These are phyloP conservation scores for Acanthosoma haemorrhoidale DNA, from an alignment of 2,888 invertebrate species.

Conservation along the genomic window DNA sequence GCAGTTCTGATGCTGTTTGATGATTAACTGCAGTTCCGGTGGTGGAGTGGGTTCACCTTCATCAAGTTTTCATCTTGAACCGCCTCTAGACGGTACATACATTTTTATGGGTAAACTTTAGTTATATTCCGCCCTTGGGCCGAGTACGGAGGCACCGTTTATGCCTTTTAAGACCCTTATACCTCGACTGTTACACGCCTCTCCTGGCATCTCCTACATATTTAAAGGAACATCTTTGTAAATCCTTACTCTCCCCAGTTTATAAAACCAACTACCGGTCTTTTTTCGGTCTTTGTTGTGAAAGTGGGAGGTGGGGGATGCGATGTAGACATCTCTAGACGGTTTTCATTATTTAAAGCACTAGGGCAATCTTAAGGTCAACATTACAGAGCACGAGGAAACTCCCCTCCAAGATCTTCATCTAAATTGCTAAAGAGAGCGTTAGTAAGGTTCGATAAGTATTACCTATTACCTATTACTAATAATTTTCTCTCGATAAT, in stretches of 20 bases:
- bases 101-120: slow-evolving; percentile 13
- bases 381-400: no score
- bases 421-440: no score
- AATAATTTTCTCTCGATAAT: no score
- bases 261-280: not conserved
- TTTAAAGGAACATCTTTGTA: slow-evolving; percentile 8
- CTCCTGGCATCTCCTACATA: not conserved
- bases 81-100: not conserved
- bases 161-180: slow-evolving; percentile 3
- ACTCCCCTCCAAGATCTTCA: no score
- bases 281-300: not conserved
- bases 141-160: not conserved
- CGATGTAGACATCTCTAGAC: no score
- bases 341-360: no score
- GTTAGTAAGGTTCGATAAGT: no score
- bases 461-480: no score
- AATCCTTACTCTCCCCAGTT: not conserved
- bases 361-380: no score
- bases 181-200: not conserved
- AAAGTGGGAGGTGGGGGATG: no score
- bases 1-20: not conserved
- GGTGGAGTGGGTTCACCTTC: not conserved
- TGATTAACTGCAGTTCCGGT: not conserved
- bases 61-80: not conserved
- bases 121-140: slow-evolving; percentile 5